Evolutionary conservation across 2,113 vertebrate species (phyloP), one percentile per base, ranked within the genome.

Genomic region (Rutilus rutilus): DNA sequence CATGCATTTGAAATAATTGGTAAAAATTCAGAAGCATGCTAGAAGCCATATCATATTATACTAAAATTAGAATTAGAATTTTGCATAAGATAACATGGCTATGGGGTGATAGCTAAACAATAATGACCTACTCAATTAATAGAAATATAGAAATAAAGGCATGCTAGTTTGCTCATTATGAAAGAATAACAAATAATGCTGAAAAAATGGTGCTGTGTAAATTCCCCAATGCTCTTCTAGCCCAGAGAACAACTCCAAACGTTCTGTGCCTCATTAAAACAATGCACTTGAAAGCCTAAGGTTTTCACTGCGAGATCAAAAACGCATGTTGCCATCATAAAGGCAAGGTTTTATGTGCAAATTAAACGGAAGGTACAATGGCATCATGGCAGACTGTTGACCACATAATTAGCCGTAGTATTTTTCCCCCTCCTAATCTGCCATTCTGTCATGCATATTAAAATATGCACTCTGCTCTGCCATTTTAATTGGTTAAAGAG

Each of bases 401-500:
- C 92, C 92, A 89, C 83, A 87, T 92, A 93, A 94, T 93, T 92
- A 93, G 85, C 85, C 57, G 75, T 87, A 87, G 83, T 89, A 87
- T 88, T 86, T 87, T 82, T 9, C 76, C 82, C 76, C 79, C 87
- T 36, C 75, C 81, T 87, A 88, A 90, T 87, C 82, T 89, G 88
- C 88, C 91, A 88, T 92, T 93, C 89, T 89, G 90, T 91, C 90
- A 92, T 92, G 92, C 91, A 93, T 92, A 92, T 91, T 94, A 91
- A 93, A 88, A 88, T 88, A 69, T 86, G 78, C 76, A 57, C 90
- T 92, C 91, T 82, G 89, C 82, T 85, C 90, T 91, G 90, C 87
- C 89, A 90, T 92, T 94, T 93, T 94, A 93, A 93, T 93, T 92
- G 91, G 90, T 93, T 89, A 91, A 93, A 93, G 89, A 91, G 90